Conservation (phyloP, 2,888 invertebrate genomes). For the Synanthedon tipuliformis region DNA sequence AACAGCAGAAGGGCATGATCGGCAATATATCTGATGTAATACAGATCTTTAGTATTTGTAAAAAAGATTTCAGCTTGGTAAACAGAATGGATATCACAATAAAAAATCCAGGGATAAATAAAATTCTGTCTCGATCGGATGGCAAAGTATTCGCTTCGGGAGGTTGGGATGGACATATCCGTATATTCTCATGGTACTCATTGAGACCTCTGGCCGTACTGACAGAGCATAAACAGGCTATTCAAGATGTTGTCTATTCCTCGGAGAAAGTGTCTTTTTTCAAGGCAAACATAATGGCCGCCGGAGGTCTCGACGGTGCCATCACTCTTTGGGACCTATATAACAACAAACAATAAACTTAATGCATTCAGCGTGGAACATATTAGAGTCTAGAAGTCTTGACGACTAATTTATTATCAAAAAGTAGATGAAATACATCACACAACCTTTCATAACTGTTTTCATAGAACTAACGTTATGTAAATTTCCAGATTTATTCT, state of each 20-base stretch:
- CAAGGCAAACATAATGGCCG: conserved; percentile 83
- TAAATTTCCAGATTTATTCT: conserved; percentile 4
- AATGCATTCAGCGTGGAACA: not conserved
- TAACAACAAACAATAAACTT: conserved; percentile 51
- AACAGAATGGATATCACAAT: conserved; percentile 73
- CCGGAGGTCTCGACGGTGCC: conserved; percentile 78
- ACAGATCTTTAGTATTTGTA: conserved; percentile 71
- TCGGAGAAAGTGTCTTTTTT: conserved; percentile 73
- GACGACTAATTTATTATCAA: not conserved
- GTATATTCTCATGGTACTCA: conserved; percentile 84
- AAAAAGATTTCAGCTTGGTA: conserved; percentile 64
- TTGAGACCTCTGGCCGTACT: conserved; percentile 78
- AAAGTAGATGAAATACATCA: not conserved
- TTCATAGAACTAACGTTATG: not conserved
- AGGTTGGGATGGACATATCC: conserved; percentile 81
- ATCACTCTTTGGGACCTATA: conserved; percentile 86
- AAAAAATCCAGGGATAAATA: conserved; percentile 81
- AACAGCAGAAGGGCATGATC: conserved; percentile 74
- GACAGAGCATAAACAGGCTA: conserved; percentile 76
- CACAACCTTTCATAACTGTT: not conserved
- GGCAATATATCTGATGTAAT: conserved; percentile 74
- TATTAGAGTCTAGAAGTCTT: not conserved
- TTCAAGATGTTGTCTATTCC: conserved; percentile 81
- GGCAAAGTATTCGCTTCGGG: conserved; percentile 79
- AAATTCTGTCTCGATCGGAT: conserved; percentile 75